These are phyloP conservation scores for Tupaia chinensis DNA, from an alignment of 2,113 vertebrate species.

Conservation along the genomic window DNA sequence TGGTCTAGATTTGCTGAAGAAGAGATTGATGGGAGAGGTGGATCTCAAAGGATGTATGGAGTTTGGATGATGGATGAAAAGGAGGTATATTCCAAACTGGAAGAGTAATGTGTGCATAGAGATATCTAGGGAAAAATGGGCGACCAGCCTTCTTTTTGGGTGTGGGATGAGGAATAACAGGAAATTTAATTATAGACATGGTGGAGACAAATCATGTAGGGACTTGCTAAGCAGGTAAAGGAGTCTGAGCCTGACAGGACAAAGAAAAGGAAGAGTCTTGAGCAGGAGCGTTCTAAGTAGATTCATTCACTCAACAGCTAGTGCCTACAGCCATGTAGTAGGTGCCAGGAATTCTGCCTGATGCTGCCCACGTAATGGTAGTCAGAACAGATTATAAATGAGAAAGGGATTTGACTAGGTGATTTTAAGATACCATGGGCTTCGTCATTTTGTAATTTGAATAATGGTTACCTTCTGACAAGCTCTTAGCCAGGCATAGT, in stretches of 20 bases:
- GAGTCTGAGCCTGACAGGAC: background rate
- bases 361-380: background rate
- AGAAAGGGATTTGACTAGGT: background rate
- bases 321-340: background rate
- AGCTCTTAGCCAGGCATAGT: background rate
- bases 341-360: slow-evolving; percentile 13
- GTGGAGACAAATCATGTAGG: background rate
- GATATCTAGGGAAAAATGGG: background rate
- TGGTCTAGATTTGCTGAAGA: background rate
- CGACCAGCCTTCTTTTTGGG: background rate
- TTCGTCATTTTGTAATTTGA: slow-evolving; percentile 32
- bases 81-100: background rate
- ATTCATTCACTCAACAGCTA: background rate
- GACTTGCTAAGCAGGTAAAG: slow-evolving; percentile 11
- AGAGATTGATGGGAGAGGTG: background rate
- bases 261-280: background rate
- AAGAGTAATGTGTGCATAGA: background rate
- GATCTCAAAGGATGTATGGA: background rate
- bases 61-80: background rate
- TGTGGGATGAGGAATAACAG: background rate
- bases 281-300: background rate
- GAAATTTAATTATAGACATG: background rate
- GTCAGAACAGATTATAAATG: background rate
- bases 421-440: background rate
- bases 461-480: background rate